Evolutionary conservation across 2,797 vertebrate species (phyloP).

Genomic region (Moxostoma hubbsi): DNA sequence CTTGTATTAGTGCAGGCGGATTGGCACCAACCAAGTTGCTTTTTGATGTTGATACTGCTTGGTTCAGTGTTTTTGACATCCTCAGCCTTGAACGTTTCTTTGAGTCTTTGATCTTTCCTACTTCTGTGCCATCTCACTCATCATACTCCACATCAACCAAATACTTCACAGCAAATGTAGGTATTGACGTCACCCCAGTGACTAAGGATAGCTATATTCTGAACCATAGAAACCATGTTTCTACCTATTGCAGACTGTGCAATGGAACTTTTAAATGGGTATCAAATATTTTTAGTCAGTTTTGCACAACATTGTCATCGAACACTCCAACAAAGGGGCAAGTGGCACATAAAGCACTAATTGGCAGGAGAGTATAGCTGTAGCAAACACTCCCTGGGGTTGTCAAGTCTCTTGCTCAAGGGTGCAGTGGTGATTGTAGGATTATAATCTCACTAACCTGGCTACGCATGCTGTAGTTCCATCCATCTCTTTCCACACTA

Average conservation of each 20-base stretch:
- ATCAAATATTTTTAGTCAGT: conserved; percentile 19
- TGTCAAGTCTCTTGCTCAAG: not conserved
- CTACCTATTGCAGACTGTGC: not conserved
- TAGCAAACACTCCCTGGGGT: not conserved
- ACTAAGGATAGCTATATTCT: conserved; percentile 10
- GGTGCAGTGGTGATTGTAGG: not conserved
- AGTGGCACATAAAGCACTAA: conserved; percentile 6
- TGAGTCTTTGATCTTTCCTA: conserved; percentile 25
- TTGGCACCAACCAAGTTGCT: not conserved
- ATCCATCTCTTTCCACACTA: no score
- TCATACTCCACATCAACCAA: not conserved
- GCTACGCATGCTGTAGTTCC: no score
- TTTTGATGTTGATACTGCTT: conserved; percentile 14
- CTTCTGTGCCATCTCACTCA: conserved; percentile 22
- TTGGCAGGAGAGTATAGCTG: not conserved
- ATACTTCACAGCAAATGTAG: conserved; percentile 4
- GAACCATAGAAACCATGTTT: conserved; percentile 15
- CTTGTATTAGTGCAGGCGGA: conserved; percentile 3
- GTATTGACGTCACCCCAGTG: not conserved
- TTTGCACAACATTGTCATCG: conserved; percentile 11
- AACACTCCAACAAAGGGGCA: not conserved
- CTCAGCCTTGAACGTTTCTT: not conserved
- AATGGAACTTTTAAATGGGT: not conserved
- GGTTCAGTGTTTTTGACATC: conserved; percentile 2
- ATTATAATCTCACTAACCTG: conserved; percentile 16